Conservation (phyloP, 2,888 invertebrate species). For the Eupithecia subfuscata region DNA sequence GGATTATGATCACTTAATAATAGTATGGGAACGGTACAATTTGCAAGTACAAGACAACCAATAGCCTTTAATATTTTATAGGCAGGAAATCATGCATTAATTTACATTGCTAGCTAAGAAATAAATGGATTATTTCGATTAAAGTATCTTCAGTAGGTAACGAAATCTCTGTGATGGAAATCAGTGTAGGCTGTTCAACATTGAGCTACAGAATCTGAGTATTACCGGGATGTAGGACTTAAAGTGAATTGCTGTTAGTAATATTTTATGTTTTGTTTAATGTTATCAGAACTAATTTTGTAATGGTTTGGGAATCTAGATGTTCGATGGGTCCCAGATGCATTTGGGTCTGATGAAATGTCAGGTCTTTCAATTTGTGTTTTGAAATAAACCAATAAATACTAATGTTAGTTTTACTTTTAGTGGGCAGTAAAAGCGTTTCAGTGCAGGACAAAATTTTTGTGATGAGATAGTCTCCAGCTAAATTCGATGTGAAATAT, state of each 20-base stretch:
- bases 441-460: background rate
- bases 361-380: conserved; percentile 82
- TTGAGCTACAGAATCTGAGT: conserved; percentile 77
- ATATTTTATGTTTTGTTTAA: conserved; percentile 80
- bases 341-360: conserved; percentile 77
- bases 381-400: conserved; percentile 81
- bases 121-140: conserved; percentile 71
- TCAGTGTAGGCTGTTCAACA: conserved; percentile 74
- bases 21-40: conserved; percentile 63
- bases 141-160: conserved; percentile 75
- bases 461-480: background rate
- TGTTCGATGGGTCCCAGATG: conserved; percentile 68
- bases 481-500: background rate
- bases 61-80: conserved; percentile 67
- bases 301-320: conserved; percentile 74
- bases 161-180: conserved; percentile 81
- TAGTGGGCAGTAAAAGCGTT: background rate
- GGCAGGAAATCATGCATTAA: conserved; percentile 74
- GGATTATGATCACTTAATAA: conserved; percentile 61
- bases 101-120: conserved; percentile 75
- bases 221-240: conserved; percentile 75
- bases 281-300: conserved; percentile 80
- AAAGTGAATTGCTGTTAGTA: conserved; percentile 80
- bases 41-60: conserved; percentile 71
- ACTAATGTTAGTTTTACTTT: conserved; percentile 46